Evolutionary conservation across 2,113 vertebrate genomes (phyloP), one percentile per base, ranked within the genome.

Genomic region (Pycnonotus jocosus): DNA sequence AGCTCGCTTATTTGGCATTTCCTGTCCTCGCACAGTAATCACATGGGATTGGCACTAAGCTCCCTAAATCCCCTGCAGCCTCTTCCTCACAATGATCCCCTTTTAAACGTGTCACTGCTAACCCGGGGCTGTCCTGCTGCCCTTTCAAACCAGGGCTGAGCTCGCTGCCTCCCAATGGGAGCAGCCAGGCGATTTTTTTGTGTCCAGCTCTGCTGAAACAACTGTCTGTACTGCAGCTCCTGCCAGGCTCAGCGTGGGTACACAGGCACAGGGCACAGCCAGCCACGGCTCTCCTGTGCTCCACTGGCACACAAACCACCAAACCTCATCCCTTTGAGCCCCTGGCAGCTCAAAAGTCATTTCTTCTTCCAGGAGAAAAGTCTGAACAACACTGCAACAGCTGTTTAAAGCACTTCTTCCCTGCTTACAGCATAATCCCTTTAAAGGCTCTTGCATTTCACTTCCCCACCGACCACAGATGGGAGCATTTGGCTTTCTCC

Each of bases 61-160:
- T 93, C 79, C 90, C 92, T 78, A 95, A 95, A 96, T 96, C 92
- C 94, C 90, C 80, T 77, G 88, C 92, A 93, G 94, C 48, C 94
- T 96, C 92, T 90, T 90, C 12, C 87, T 93, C 94, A 91, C 78
- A 89, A 51, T 72, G 89, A 95, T 96, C 91, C 84, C 91, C 72
- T 95, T 93, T 92, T 33, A 68, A 81, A 87, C 81, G 44, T 54
- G 91, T 50, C 77, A 68, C 91, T 95, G 69, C 4, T 31, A 84
- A 89, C 86, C 69, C 91, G 1, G 5, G 50, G 56, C 47, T 10
- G 4, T 81, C 92, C 94, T 72, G 81, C 92, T 92, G 93, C 85
- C 87, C 90, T 94, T 88, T 82, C 94, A 71, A 44, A 92, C 6
- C 38, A 5, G 17, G 62, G 11, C 37, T 9, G 1, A 66, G 65